Percentiles rank a stretch among this genome's conserved stretches.
These are phyloP conservation scores for Thereva unica DNA, from an alignment of 2,888 invertebrate genomes.

Conservation along the genomic window DNA sequence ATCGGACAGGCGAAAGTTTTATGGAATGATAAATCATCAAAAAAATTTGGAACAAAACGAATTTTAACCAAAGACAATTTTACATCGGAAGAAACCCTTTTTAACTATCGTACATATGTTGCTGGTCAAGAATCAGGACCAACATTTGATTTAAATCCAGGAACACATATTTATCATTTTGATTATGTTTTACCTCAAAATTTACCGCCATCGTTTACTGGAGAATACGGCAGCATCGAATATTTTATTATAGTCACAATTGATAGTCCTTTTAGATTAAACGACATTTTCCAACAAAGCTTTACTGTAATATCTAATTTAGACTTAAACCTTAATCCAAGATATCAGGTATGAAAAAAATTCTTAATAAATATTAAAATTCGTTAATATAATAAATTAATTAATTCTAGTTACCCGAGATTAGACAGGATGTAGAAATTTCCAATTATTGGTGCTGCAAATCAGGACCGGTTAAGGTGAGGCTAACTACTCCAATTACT, in stretches of 20 bases:
- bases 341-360: background rate
- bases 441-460: constrained; percentile 16
- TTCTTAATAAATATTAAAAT: background rate
- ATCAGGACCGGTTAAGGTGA: background rate
- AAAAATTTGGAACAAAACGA: no score
- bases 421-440: background rate
- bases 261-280: no score
- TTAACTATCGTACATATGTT: no score
- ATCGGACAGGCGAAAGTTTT: no score
- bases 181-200: constrained; percentile 64
- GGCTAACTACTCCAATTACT: background rate
- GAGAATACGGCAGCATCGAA: constrained; percentile 73
- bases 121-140: no score
- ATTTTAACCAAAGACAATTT: no score
- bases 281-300: no score
- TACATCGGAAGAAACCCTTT: no score
- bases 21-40: no score
- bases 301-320: constrained; percentile 68
- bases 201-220: constrained; percentile 79
- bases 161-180: constrained; percentile 68
- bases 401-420: background rate
- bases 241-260: constrained; percentile 78
- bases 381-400: background rate
- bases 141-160: background rate
- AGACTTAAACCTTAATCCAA: no score